These are phyloP conservation scores for Nomada lathburiana DNA, from an alignment of 2,888 invertebrate species.

Conservation along the genomic window DNA sequence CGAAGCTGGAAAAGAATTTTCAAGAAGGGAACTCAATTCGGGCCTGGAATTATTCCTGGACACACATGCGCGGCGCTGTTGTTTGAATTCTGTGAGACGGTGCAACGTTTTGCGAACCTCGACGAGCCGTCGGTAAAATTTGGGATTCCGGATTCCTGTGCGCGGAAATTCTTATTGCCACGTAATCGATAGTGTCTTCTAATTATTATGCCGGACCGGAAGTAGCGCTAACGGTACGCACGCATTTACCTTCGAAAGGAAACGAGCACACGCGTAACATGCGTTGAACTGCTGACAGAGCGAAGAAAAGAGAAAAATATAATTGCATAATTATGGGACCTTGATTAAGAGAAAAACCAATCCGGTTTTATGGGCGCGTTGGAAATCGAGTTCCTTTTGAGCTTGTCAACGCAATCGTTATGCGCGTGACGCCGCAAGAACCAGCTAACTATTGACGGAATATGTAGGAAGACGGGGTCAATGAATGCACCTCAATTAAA, in stretches of 20 bases:
- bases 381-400: constrained; percentile 51
- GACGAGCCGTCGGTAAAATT: too few relatives aligned
- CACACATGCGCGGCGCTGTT: background rate
- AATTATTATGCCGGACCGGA: constrained; percentile 37
- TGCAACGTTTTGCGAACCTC: too few relatives aligned
- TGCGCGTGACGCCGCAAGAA: constrained; percentile 41
- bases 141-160: too few relatives aligned
- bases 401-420: constrained; percentile 60
- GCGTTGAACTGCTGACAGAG: constrained; percentile 43
- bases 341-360: constrained; percentile 57
- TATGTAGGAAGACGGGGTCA: constrained; percentile 1
- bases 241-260: constrained; percentile 8
- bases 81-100: too few relatives aligned
- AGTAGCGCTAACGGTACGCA: constrained; percentile 39
- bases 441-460: constrained; percentile 40
- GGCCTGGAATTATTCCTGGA: background rate
- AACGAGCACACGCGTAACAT: constrained; percentile 40
- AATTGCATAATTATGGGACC: constrained; percentile 66
- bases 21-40: background rate
- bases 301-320: constrained; percentile 42
- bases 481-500: constrained; percentile 40
- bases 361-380: constrained; percentile 62
- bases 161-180: background rate
- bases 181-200: constrained; percentile 7
- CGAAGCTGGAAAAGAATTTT: constrained; percentile 89